Conservation (phyloP, 2,113 vertebrate species). For the Mustelus asterias region DNA sequence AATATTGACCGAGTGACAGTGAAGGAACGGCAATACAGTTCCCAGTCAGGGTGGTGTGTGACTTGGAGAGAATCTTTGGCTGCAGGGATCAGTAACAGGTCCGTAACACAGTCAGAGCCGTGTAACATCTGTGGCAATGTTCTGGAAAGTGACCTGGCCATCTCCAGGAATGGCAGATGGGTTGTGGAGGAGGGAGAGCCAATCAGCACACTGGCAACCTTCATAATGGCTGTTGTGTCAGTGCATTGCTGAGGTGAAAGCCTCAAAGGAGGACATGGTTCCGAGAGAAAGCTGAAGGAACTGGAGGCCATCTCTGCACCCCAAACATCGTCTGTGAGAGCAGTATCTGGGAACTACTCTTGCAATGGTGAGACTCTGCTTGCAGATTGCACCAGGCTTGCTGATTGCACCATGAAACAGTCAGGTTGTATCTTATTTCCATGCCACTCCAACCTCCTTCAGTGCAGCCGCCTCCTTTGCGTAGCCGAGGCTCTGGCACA, state of each 20-base stretch:
- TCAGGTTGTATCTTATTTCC: background rate
- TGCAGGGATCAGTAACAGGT: no score
- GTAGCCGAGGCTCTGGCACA: background rate
- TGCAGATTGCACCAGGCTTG: background rate
- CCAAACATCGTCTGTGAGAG: background rate
- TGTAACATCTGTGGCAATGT: background rate
- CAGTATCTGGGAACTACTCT: background rate
- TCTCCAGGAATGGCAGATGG: background rate
- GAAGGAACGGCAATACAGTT: no score
- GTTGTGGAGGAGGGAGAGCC: background rate
- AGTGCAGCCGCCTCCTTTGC: background rate
- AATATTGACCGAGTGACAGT: no score
- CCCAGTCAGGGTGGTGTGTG: background rate
- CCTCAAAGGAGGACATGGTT: background rate
- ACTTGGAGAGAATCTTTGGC: background rate
- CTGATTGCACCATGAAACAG: background rate
- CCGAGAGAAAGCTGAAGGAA: background rate
- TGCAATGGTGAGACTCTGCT: background rate
- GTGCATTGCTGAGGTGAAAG: background rate
- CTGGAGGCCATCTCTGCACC: no score
- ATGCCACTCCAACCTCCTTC: background rate
- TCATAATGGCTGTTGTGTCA: background rate
- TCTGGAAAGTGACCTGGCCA: background rate
- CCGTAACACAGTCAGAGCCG: background rate
- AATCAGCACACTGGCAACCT: background rate